These are phyloP conservation scores for Tenthredo distinguenda DNA, from an alignment of 2,888 invertebrate genomes.

Conservation along the genomic window DNA sequence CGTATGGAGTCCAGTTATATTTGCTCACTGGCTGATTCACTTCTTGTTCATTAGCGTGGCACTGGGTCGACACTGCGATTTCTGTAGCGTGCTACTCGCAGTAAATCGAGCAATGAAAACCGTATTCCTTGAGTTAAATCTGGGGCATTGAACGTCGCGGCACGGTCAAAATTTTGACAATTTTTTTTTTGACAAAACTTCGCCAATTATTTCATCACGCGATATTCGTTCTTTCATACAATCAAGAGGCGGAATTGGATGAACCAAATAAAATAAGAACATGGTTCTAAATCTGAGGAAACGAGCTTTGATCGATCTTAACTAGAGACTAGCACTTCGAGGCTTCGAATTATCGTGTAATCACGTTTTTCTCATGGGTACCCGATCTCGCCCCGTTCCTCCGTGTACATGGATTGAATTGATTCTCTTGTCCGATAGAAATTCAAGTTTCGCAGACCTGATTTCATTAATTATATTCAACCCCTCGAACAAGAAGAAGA, in stretches of 20 bases:
- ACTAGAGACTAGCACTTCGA: too few relatives aligned
- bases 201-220: too few relatives aligned
- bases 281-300: too few relatives aligned
- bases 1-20: constrained; percentile 49
- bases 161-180: neutral
- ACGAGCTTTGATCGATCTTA: too few relatives aligned
- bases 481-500: neutral
- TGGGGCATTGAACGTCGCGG: neutral
- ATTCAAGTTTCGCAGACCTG: neutral
- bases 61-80: constrained; percentile 37
- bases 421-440: neutral
- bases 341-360: too few relatives aligned
- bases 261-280: too few relatives aligned
- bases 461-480: neutral
- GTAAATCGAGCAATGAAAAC: neutral
- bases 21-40: constrained; percentile 48
- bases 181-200: too few relatives aligned
- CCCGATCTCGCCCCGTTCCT: neutral
- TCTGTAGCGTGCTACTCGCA: neutral
- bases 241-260: too few relatives aligned
- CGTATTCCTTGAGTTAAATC: neutral
- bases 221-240: too few relatives aligned
- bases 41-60: constrained; percentile 50
- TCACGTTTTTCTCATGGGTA: too few relatives aligned
- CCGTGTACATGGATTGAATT: neutral